Conservation (phyloP, 2,888 invertebrate genomes). For the Crepidodera aurea region DNA sequence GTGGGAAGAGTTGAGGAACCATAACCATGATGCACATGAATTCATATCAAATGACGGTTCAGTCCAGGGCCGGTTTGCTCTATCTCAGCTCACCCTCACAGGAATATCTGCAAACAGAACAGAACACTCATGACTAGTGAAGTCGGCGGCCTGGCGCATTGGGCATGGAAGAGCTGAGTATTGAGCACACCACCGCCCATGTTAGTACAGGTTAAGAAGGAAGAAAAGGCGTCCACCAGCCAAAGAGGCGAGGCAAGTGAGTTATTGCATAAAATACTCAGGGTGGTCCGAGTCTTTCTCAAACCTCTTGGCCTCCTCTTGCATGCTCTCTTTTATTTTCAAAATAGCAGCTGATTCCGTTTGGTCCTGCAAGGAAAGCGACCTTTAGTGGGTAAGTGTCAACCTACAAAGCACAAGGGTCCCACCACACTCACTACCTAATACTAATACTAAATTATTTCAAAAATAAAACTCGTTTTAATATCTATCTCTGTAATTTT, state of each 20-base stretch:
- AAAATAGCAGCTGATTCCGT: slow-evolving; percentile 99
- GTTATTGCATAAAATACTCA: slow-evolving; percentile 97
- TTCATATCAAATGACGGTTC: slow-evolving; percentile 30
- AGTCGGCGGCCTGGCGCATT: slow-evolving; percentile 49
- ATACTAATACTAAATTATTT: slow-evolving; percentile 10
- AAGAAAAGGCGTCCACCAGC: slow-evolving; percentile 62
- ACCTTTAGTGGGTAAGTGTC: slow-evolving; percentile 63
- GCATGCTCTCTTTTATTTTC: slow-evolving; percentile 99
- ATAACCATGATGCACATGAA: slow-evolving; percentile 37
- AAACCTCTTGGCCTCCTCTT: slow-evolving; percentile 99
- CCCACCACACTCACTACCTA: slow-evolving; percentile 37
- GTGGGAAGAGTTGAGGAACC: slow-evolving; percentile 46
- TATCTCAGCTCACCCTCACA: slow-evolving; percentile 59
- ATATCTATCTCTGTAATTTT: no score
- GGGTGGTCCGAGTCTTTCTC: slow-evolving; percentile 97
- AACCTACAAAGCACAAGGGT: slow-evolving; percentile 60
- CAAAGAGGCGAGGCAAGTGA: slow-evolving; percentile 61
- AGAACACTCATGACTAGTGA: slow-evolving; percentile 60
- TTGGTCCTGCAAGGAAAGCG: slow-evolving; percentile 75
- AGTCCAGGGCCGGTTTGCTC: slow-evolving; percentile 43
- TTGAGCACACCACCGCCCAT: slow-evolving; percentile 62
- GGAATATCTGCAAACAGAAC: slow-evolving; percentile 64
- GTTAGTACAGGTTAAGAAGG: slow-evolving; percentile 62
- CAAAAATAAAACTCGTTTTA: not conserved
- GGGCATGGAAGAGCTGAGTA: slow-evolving; percentile 59